Evolutionary conservation across 2,888 invertebrate species (phyloP).

Genomic region (Drosophila engyochracea): DNA sequence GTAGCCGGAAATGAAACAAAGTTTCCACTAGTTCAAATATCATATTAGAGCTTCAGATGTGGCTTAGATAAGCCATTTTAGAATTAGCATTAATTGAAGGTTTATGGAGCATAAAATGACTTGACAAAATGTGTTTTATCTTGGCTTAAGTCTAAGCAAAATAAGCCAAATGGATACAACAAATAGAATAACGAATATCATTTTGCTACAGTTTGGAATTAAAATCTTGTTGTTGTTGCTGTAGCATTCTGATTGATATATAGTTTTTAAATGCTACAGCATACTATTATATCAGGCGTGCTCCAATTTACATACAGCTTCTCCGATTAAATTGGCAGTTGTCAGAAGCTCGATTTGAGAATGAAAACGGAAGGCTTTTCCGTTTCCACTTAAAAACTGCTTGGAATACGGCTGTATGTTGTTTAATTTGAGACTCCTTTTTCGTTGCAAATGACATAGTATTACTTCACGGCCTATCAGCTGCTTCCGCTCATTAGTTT

Average conservation of each 20-base stretch:
- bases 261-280: neutral
- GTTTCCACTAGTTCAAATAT: neutral
- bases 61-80: neutral
- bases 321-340: neutral
- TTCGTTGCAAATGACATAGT: neutral
- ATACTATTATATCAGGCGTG: neutral
- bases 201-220: neutral
- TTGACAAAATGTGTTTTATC: neutral
- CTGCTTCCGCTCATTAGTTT: conserved; percentile 59
- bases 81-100: neutral
- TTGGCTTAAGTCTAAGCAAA: neutral
- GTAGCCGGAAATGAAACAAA: neutral
- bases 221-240: neutral
- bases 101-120: neutral
- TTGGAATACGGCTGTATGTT: neutral
- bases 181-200: neutral
- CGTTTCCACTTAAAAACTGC: neutral
- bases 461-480: conserved; percentile 46
- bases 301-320: neutral
- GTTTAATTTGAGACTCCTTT: neutral
- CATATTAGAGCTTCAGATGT: neutral
- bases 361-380: neutral
- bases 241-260: neutral
- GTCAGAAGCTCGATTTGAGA: neutral
- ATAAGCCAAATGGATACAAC: neutral